Evolutionary conservation across 2,888 invertebrate genomes (phyloP), one percentile per base, ranked within the genome.

Genomic region (Macropis europaea): DNA sequence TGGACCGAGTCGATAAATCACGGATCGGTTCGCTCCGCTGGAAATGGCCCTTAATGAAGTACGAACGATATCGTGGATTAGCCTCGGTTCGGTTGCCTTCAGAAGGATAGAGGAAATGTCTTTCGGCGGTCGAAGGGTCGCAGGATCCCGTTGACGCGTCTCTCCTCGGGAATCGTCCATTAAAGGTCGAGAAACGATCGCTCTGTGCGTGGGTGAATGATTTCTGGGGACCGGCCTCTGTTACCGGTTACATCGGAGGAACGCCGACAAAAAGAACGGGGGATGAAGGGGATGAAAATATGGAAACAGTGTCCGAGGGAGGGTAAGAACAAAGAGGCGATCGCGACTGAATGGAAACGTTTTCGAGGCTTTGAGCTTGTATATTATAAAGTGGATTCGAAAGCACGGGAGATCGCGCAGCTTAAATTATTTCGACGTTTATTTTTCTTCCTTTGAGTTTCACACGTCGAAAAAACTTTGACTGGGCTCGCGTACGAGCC

Each of bases 11-110:
- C 70, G 57, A 74, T 81, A 81, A 81, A 81, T 81, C 82, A 79
- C 67, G 66, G 60, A 68, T 79, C 76, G 74, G 54, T 62, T 45
- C 67, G 76, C 70, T 70, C 75, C 79, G 66, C 45, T 74, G 63
- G 66, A 71, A 75, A 77, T 75, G 62, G 68, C 66, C 77, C 77
- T 81, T 81, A 82, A 81, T 82, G 81, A 81, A 77, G 79, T 82
- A 81, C 81, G 82, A 77, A 79, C 82, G 81, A 82, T 81, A 79
- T 79, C 79, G 73, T 77, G 74, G 82, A 81, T 81, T 81, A 82
- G 82, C 71, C 61, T 48, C 79, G 79, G 69, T 70, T 56, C 76
- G 69, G 50, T 71, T 63, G 60, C 63, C 69, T 43, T 64, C 57
- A 24, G 30, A 52, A 48, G 47, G 40, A n/a, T n/a, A 15, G 60